Evolutionary conservation across 2,113 vertebrate genomes (phyloP), one percentile per base, ranked within the genome.

Genomic region (Pleuronectes platessa): DNA sequence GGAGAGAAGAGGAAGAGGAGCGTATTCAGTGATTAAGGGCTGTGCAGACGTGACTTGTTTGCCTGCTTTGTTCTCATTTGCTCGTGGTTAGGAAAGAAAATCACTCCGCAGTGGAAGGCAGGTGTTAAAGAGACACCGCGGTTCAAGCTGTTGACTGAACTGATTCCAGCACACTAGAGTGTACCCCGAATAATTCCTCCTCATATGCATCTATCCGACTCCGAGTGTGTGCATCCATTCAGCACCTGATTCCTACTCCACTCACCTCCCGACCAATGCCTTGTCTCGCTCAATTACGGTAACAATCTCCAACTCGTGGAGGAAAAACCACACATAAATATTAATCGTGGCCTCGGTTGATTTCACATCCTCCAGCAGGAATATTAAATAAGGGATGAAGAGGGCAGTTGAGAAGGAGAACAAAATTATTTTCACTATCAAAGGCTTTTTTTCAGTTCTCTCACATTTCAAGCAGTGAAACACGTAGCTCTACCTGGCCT

Each of bases 241-340:
- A 35, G 21, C 70, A 45, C 59, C 70, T 49, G 76, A 58, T n/a
- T 18, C 47, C 81, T 23, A 4, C 51, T 54, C 58, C 82, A 5
- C 77, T 68, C 79, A 42, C 56, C 80, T 80, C 73, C 71, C 71
- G 23, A 68, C 76, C 76, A 67, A 58, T 72, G 31, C 61, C 55
- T 65, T 65, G 61, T 81, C 76, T 59, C 13, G 20, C 78, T 82
- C 82, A 82, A 83, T 86, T 85, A 86, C 74, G 67, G 76, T 82
- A 83, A 92, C 81, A 42, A 70, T 76, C 81, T 76, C 66, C 82
- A 86, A 81, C 71, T 78, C 45, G 63, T 61, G 65, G 63, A 81
- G 53, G 63, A 75, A 82, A 83, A 79, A 13, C 71, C 65, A 45
- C 60, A 54, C 63, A 84, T 90, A 84, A 89, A 92, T 92, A 88